Base-by-base conservation (phyloP, 1,140 invertebrate species). In the Hestina assimilis region DNA sequence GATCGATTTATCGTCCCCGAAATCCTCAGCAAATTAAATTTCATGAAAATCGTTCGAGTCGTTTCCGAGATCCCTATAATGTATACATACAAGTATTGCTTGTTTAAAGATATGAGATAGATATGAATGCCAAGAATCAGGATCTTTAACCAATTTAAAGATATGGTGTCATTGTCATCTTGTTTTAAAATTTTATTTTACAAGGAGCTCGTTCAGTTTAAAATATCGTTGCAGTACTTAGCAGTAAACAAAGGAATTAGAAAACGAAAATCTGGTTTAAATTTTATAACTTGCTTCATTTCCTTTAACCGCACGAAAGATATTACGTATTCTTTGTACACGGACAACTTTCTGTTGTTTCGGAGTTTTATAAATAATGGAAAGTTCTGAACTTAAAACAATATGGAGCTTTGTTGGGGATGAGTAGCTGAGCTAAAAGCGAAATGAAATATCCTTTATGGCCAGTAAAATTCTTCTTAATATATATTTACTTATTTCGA, bases 351-450 rank as follows among this genome's bases (percentile, higher is more conserved):
- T 50, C 33, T 42, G 55, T 40, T 58, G 40, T 45, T 51, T 47
- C 29, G n/a, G 31, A 42, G 31, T 40, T 55, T 50, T 50, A 57
- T 58, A 50, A 42, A 58, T 58, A 58, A 58, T 58, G 46, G 33
- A 48, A 38, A 58, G 31, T 58, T 58, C 35, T 12, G 9, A 43
- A 58, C 26, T 52, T 29, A 14, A 42, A 50, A 50, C 31, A 50
- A 38, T 29, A 11, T 35, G 19, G 33, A 48, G 31, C 20, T 33
- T 12, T 23, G 12, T 23, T 12, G 21, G 8, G 33, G 47, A 26
- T 19, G 21, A 23, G 20, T 31, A 48, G 24, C 28, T 48, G 26
- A 48, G 45, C 17, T 35, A 23, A 17, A 47, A n/a, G 31, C 19
- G 45, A 33, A 20, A 48, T 24, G 21, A 40, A 42, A 51, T 51